Base-by-base conservation (phyloP, 2,888 invertebrate genomes). In the Argyresthia goedartella region DNA sequence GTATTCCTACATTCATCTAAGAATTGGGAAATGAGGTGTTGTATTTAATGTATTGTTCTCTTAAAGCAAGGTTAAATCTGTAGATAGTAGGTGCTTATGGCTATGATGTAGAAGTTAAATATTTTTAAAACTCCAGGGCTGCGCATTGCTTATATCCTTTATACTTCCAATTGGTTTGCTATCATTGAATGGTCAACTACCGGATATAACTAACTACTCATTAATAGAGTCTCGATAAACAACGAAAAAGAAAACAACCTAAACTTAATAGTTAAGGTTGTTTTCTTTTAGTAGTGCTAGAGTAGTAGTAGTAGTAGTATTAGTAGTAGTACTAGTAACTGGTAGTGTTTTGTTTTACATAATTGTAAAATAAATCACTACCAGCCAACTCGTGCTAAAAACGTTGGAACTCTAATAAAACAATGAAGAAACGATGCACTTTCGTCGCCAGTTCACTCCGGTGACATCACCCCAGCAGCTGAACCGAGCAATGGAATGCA, bases 401-500 rank as follows among this genome's bases (percentile, higher is more conserved):
- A 10, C 9, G 6, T 15, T 10, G 14, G 8, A 42, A 8, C 16
- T 15, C 14, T 9, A 16, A 16, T 15, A 44, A 44, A 16, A 2
- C 10, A 16, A 44, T 15, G 15, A 16, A 14, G 10, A 8, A 16
- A 44, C 9, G 44, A 44, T 15, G 15, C 44, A 14, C 15, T 44
- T 44, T 44, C 16, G 44, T 43, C 13, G 15, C 15, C 8, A 13
- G 8, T 16, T 15, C 14, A 44, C 44, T 44, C 15, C 10, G 16
- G 47, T 47, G 47, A 47, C 47, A 47, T 47, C 47, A 47, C 47
- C 47, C 34, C 47, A 6, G 25, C 25, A 6, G 25, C 34, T 34
- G 34, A 47, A 33, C 47, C 33, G n/a, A 13, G 33, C 33, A 47
- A 47, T 34, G 47, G 47, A 47, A 47, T 47, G 47, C 47, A 47